Evolutionary conservation across 2,888 invertebrate species (phyloP), one percentile per base, ranked within the genome.

Genomic region (Rhimphoctona megacephalus): DNA sequence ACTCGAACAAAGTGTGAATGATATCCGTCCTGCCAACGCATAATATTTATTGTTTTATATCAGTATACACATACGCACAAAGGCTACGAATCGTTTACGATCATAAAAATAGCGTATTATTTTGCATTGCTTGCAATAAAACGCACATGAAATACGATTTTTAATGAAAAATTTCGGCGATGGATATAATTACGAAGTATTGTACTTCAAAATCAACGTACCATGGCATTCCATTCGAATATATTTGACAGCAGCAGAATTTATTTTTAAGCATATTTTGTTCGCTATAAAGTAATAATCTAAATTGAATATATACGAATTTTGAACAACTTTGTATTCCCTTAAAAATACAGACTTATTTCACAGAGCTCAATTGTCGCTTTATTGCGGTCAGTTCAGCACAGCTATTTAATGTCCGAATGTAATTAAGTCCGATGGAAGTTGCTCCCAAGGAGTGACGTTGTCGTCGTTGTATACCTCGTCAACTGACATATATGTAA

Each of bases 1-100:
- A 81, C 77, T 83, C 81, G 74, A 64, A 77, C 81, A 81, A 81
- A 86, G 66, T 86, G 73, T 83, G 77, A 81, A 81, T 73, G 52
- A 83, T 83, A 81, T 77, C 74, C 46, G 46, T 83, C 81, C 57
- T 73, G 70, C 85, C 80, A 67, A 80, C 83, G 80, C 70, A 30
- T 7, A 22, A 19, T n/a, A 17, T 43, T 46, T 57, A 11, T 57
- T 57, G 57, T 57, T 9, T 8, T 9, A n/a, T 25, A 25, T 57
- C 11, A 11, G 11, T 1, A 25, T 8, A 25, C 22, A 25, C 9
- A 25, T 25, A 25, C 25, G 25, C 57, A 11, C 22, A 11, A 2
- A 25, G 7, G 2, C 25, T 25, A 11, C 25, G n/a, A 4, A 57
- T 57, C 25, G 25, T 3, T 25, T 25, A 3, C n/a, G n/a, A 22